Evolutionary conservation across 2,888 invertebrate species (phyloP).

Genomic region (Pinctada fucata): DNA sequence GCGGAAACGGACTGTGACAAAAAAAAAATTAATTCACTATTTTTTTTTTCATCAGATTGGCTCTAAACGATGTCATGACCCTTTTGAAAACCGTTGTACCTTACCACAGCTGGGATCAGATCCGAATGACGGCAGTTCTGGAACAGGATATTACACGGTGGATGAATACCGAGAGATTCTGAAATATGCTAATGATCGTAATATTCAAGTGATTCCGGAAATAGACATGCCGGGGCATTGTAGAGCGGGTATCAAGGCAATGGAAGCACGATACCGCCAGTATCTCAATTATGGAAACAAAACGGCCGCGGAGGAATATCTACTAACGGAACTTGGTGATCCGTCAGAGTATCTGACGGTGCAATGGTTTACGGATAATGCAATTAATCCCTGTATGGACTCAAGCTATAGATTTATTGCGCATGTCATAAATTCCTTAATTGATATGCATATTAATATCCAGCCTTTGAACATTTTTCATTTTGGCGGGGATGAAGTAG

Average conservation of each 20-base stretch:
- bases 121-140: slow-evolving; percentile 53
- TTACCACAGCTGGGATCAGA: slow-evolving; percentile 70
- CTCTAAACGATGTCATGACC: slow-evolving; percentile 66
- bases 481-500: slow-evolving; percentile 70
- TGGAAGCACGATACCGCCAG: slow-evolving; percentile 58
- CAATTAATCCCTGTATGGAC: slow-evolving; percentile 70
- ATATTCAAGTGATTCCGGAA: slow-evolving; percentile 72
- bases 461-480: slow-evolving; percentile 62
- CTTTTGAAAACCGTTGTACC: slow-evolving; percentile 58
- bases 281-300: slow-evolving; percentile 34
- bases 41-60: slow-evolving; percentile 57
- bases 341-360: slow-evolving; percentile 60
- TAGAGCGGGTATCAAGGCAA: slow-evolving; percentile 69
- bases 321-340: slow-evolving; percentile 61
- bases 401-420: slow-evolving; percentile 67
- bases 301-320: slow-evolving; percentile 49
- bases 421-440: slow-evolving; percentile 55
- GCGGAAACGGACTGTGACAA: background rate
- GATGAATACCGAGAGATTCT: slow-evolving; percentile 71
- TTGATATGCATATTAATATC: slow-evolving; percentile 57
- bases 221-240: slow-evolving; percentile 74
- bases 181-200: slow-evolving; percentile 59
- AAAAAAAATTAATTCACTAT: too few relatives aligned
- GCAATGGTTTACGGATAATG: slow-evolving; percentile 68
- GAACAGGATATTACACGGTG: slow-evolving; percentile 65